phyloP scores from a whole-genome alignment of 2,797 vertebrate species.

The Glossophaga mutica region DNA sequence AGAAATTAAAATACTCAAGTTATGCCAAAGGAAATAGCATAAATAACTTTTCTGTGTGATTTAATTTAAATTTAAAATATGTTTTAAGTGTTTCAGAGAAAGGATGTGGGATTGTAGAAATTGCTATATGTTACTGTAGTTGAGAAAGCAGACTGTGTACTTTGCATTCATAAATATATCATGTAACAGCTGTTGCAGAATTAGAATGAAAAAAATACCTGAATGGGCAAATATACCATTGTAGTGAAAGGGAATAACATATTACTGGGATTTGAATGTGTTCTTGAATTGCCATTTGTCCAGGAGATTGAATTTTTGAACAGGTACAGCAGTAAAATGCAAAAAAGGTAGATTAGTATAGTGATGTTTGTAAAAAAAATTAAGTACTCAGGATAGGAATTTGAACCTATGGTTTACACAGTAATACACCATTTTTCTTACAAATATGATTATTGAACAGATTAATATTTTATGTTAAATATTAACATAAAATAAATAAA shows the following conservation, averaged over 20 bases:
- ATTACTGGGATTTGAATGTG: constrained; percentile 39
- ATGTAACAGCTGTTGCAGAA: constrained; percentile 32
- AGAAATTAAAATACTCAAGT: constrained; percentile 57
- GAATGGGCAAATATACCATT: constrained; percentile 54
- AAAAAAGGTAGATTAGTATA: constrained; percentile 49
- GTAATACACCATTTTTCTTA: constrained; percentile 9
- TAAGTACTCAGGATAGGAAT: constrained; percentile 36
- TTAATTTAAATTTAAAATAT: constrained; percentile 59
- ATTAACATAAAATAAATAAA: too few species aligned
- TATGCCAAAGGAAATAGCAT: constrained; percentile 32
- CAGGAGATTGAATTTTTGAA: constrained; percentile 56
- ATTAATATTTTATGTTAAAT: constrained; percentile 41
- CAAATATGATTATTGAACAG: constrained; percentile 22
- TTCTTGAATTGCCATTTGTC: constrained; percentile 60
- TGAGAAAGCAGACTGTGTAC: constrained; percentile 4
- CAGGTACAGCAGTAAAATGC: constrained; percentile 38
- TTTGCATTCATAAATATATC: constrained; percentile 50
- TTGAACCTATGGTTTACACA: constrained; percentile 18
- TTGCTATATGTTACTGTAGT: not conserved
- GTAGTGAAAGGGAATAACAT: constrained; percentile 49
- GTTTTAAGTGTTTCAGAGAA: constrained; percentile 21
- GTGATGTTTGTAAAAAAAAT: constrained; percentile 40
- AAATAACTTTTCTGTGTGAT: constrained; percentile 7
- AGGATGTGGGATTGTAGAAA: constrained; percentile 2
- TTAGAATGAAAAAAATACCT: constrained; percentile 34